Base-by-base conservation (phyloP, 2,797 vertebrate species). In the Cetoscarus ocellatus region DNA sequence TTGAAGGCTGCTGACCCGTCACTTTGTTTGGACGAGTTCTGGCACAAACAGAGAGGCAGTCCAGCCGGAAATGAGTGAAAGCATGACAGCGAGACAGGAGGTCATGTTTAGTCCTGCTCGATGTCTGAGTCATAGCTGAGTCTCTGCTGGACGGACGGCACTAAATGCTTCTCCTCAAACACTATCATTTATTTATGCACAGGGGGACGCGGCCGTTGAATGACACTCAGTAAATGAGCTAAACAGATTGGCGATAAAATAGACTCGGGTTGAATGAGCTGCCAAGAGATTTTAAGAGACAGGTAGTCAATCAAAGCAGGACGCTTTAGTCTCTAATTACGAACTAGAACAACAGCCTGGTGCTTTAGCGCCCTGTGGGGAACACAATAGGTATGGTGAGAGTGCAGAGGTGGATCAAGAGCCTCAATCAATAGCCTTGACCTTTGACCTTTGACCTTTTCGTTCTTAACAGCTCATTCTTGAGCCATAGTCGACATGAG, bases 121-220 rank as follows among this genome's bases (percentile, higher is more conserved):
- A 14, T 14, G n/a, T 68, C 52, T 78, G 75, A 88, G 65, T 82
- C 84, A 81, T 27, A 51, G 63, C 51, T 61, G 3, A 3, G 44
- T 45, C 60, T 77, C 68, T 68, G 70, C 49, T 50, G 61, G 62
- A 58, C 18, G 61, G 62, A 58, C 18, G 40, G 18, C 61, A 55
- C 34, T 39, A 17, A 61, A 58, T 5, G 42, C 8, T 65, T 8
- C 10, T n/a, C 35, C 49, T 52, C 57, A 66, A 77, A 79, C 67
- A 42, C 70, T 59, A n/a, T 61, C 17, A 73, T 64, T 75, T 71
- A 80, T 80, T 81, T 61, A 81, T 80, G 75, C 67, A 17, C 55
- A 57, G 44, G 59, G 67, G 45, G 53, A 27, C 4, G 11, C 3
- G 44, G 18, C 15, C 12, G 7, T 11, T 61, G 45, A 75, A 61